These are phyloP conservation scores for Itoplectis maculator DNA, from an alignment of 2,888 invertebrate species.

Conservation along the genomic window DNA sequence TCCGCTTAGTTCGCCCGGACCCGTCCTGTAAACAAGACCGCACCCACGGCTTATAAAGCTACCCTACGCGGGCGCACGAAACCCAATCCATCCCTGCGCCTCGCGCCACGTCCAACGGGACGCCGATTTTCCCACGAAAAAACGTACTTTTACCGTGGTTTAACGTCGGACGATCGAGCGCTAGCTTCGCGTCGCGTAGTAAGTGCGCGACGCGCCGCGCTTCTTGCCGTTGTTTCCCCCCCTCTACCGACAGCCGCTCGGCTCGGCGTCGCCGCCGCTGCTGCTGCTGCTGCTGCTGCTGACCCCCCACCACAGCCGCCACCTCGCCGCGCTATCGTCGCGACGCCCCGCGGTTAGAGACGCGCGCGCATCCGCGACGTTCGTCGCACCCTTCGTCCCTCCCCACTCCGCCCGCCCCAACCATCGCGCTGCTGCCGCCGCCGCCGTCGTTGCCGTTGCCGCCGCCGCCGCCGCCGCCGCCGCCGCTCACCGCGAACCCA, in stretches of 20 bases:
- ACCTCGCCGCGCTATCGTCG: neutral
- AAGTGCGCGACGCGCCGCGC: constrained; percentile 74
- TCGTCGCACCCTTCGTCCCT: constrained; percentile 71
- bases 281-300: no score
- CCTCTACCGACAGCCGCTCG: no score
- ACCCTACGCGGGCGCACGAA: constrained; percentile 87
- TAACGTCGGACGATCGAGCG: constrained; percentile 66
- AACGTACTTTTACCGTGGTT: constrained; percentile 51
- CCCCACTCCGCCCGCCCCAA: constrained; percentile 64
- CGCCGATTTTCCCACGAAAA: constrained; percentile 62
- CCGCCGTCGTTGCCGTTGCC: constrained; percentile 54
- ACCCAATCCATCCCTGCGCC: constrained; percentile 80
- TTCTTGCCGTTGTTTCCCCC: constrained; percentile 58
- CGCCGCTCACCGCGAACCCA: constrained; percentile 61
- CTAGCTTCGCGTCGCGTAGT: constrained; percentile 78
- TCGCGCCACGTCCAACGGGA: constrained; percentile 62
- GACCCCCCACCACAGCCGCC: no score
- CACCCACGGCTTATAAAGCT: constrained; percentile 87
- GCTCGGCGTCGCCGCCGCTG: no score
- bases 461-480: constrained; percentile 38
- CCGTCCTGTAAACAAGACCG: constrained; percentile 89
- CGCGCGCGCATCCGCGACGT: constrained; percentile 68
- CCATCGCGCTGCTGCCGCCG: constrained; percentile 13
- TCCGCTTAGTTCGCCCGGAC: constrained; percentile 86
- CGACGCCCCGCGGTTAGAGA: constrained; percentile 43